A percentile compares a stretch with the other conserved stretches of the same genome.
These are phyloP conservation scores for Macrotus californicus DNA, from an alignment of 2,113 vertebrate genomes.

Conservation along the genomic window DNA sequence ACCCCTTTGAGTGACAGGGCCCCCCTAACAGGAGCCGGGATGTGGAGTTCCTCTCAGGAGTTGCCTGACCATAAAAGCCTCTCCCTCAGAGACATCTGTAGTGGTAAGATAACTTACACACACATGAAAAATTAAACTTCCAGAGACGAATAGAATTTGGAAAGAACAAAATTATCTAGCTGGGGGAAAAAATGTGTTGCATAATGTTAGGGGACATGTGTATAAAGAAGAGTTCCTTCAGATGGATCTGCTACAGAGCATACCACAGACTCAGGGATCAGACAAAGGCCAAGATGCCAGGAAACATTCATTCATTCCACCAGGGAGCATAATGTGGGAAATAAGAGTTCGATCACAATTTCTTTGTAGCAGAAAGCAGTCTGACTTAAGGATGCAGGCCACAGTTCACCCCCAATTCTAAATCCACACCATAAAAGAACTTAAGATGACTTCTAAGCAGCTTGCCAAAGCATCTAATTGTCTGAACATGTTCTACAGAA, in stretches of 20 bases:
- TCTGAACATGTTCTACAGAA: neutral
- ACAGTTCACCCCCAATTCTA: neutral
- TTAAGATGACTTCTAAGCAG: neutral
- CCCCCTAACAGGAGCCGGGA: neutral
- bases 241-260: neutral
- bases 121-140: slow-evolving; percentile 1
- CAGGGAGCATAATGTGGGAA: neutral
- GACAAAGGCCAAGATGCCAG: neutral
- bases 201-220: neutral
- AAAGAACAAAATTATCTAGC: neutral
- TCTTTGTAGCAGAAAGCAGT: neutral
- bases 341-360: neutral
- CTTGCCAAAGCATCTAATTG: neutral
- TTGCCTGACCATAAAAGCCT: neutral
- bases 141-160: neutral
- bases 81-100: neutral
- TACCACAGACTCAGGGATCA: neutral
- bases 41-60: neutral
- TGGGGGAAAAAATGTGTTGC: neutral
- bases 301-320: neutral
- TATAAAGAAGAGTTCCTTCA: neutral
- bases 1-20: neutral
- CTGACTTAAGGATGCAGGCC: neutral
- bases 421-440: neutral
- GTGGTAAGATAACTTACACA: neutral